Evolutionary conservation across 2,797 vertebrate species (phyloP).

Genomic region (Pseudochirops cupreus): DNA sequence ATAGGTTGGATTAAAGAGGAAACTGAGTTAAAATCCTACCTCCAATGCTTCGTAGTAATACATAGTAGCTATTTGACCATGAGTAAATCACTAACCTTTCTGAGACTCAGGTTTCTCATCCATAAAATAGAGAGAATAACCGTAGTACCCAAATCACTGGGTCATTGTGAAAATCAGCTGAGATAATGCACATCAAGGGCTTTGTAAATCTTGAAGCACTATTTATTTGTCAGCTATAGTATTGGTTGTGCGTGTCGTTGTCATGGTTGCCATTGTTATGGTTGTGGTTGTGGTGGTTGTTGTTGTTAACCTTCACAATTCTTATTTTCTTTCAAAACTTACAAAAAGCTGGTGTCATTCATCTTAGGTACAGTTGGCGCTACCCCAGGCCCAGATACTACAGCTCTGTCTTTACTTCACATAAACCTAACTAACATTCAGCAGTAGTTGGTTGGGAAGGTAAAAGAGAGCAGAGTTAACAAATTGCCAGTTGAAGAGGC

Average conservation of each 20-base stretch:
- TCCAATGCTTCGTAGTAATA: neutral
- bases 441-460: neutral
- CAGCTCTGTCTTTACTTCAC: neutral
- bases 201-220: neutral
- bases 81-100: neutral
- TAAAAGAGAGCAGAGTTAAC: neutral
- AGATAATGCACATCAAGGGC: neutral
- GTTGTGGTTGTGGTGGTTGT: neutral
- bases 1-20: neutral
- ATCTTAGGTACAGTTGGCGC: neutral
- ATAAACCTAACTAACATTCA: neutral
- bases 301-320: neutral
- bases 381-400: neutral
- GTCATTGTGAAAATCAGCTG: neutral
- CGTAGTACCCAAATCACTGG: neutral
- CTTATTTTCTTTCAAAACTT: neutral
- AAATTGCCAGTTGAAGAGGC: slow-evolving; percentile 4
- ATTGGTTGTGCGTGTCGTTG: neutral
- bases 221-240: neutral
- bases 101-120: neutral
- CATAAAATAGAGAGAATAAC: neutral
- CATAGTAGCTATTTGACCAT: neutral
- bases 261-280: neutral
- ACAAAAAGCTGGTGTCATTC: neutral
- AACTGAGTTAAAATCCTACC: neutral